Conservation (phyloP, 2,888 invertebrate genomes). For the Leucoma salicis region DNA sequence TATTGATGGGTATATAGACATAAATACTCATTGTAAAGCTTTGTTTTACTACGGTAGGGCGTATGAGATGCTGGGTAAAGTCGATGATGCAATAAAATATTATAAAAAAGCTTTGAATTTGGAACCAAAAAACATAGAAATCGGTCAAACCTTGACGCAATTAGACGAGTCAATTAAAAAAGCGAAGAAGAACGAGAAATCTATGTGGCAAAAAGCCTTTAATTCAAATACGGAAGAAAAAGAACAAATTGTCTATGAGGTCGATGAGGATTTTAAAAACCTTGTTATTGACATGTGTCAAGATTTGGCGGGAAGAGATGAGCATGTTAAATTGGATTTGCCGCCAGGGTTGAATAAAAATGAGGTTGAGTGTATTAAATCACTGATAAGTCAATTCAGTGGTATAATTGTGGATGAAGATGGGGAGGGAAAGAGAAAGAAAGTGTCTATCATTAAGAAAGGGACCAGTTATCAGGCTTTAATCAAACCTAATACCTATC, state of each 20-base stretch:
- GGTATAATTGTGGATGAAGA: conserved; percentile 50
- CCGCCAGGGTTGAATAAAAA: conserved; percentile 49
- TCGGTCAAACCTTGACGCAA: conserved; percentile 52
- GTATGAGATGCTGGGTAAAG: conserved; percentile 51
- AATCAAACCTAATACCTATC: too few relatives aligned
- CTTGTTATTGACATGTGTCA: conserved; percentile 59
- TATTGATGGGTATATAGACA: conserved; percentile 52
- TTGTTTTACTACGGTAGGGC: conserved; percentile 65
- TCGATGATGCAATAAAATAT: conserved; percentile 52
- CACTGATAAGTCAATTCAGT: conserved; percentile 47
- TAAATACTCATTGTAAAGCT: conserved; percentile 62
- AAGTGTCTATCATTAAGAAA: conserved; percentile 44
- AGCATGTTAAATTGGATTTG: conserved; percentile 59
- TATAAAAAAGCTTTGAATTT: conserved; percentile 67
- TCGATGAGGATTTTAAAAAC: conserved; percentile 60
- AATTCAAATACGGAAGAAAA: conserved; percentile 16
- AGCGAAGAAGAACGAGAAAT: conserved; percentile 45
- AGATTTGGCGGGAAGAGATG: conserved; percentile 51
- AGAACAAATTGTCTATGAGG: conserved; percentile 42
- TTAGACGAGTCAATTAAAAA: conserved; percentile 49
- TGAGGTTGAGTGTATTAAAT: conserved; percentile 57
- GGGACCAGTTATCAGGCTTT: background rate
- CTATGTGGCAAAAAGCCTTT: conserved; percentile 64
- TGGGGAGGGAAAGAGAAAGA: conserved; percentile 48
- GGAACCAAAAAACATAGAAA: conserved; percentile 69